Percentiles rank a stretch among this genome's conserved stretches.
Evolutionary conservation across 2,888 invertebrate genomes (phyloP).

Genomic region (Drosophila ezoana): DNA sequence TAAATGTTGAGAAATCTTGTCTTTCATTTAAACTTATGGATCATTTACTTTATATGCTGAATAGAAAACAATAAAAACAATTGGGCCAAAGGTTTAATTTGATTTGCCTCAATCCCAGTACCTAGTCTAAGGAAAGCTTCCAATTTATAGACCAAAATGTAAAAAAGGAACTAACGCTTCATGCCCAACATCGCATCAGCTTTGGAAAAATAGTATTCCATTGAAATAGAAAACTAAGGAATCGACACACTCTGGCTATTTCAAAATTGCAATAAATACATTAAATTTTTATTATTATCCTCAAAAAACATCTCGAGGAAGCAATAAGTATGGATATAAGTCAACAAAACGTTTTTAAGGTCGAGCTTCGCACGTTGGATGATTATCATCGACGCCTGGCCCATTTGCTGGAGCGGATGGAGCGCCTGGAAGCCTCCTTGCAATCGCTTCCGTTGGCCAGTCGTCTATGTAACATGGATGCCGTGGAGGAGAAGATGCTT

Average conservation of each 20-base stretch:
- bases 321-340: constrained; percentile 10
- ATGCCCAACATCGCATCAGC: neutral
- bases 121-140: too few relatives aligned
- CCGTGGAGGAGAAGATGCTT: neutral
- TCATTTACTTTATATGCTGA: neutral
- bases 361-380: constrained; percentile 7
- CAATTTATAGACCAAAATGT: too few relatives aligned
- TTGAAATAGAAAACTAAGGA: neutral
- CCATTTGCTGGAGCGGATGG: constrained; percentile 27
- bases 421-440: constrained; percentile 20
- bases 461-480: neutral
- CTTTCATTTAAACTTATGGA: neutral
- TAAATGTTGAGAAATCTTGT: constrained; percentile 8
- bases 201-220: neutral
- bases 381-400: constrained; percentile 30
- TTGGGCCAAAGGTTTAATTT: too few relatives aligned
- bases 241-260: neutral
- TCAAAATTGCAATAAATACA: constrained; percentile 19
- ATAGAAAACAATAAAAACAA: neutral
- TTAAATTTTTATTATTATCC: neutral
- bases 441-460: constrained; percentile 6
- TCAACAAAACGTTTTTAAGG: neutral
- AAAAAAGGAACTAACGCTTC: too few relatives aligned
- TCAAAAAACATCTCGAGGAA: neutral
- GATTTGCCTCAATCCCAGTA: too few relatives aligned